Base-by-base conservation (phyloP, 2,797 vertebrate species). In the Pipistrellus pygmaeus region DNA sequence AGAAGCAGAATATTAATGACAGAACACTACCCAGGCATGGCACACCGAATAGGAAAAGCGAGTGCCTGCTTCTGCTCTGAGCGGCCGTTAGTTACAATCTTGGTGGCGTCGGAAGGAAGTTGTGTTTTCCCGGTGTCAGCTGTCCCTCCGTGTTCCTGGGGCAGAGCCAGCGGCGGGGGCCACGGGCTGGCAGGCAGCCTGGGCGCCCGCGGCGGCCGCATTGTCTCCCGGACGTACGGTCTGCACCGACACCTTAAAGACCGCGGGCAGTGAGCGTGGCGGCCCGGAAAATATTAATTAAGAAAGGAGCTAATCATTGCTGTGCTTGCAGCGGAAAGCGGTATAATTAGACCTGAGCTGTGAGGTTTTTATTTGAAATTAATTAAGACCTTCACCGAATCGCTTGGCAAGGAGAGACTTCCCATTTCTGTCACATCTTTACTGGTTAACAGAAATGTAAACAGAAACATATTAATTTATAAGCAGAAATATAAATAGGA, bases 201-300 rank as follows among this genome's bases (percentile, higher is more conserved):
- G 96, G 98, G 97, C 88, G 89, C 82, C 97, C 94, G 94, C 60
- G 27, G 84, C 96, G 91, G 88, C 96, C 86, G 96, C 92, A 93
- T 96, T 21, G 55, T 96, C 95, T 98, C 89, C 95, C 76, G 97
- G 81, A 97, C 95, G 96, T 97, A 92, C 93, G 88, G 95, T 97
- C 93, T 98, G 96, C 97, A 98, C 97, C 93, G 77, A 88, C 85
- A 95, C 96, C 95, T 98, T 97, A 97, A 98, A 98, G 97, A 96
- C 93, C 97, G 84, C 95, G 75, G 95, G 93, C 98, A 98, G 97
- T 97, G 97, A 97, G 96, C 97, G 84, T 85, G 97, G 95, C 82
- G 75, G 95, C 94, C 93, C 94, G 94, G 97, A 98, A 98, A 98
- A 98, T 98, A 98, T 96, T 98, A 98, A 96, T 98, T 97, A 97